Base-by-base conservation (phyloP, 2,113 vertebrate species). In the Thinocorus orbignyianus region DNA sequence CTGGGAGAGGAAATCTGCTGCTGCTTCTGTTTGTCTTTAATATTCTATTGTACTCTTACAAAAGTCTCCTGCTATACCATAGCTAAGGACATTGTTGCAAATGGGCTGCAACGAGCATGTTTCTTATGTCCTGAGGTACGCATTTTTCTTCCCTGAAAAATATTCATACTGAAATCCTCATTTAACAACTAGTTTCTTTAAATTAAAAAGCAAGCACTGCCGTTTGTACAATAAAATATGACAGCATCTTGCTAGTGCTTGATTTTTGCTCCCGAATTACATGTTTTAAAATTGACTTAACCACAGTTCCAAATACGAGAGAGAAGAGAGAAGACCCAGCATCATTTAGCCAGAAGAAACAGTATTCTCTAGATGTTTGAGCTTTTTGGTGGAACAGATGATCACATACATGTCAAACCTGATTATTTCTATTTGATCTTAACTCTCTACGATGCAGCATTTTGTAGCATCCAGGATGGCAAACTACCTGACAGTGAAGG, bases 381-480 rank as follows among this genome's bases (percentile, higher is more conserved):
- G 72, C 14, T 46, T 65, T 83, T 54, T 60, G 58, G n/a, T 57
- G 79, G 31, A 52, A n/a, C 26, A 72, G 48, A 41, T 64, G 55
- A 22, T 20, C 49, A 20, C 33, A 6, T 17, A 2, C 22, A 23
- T 55, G n/a, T 77, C 72, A 58, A 72, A 46, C 20, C 23, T 57
- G 12, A 68, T 55, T 46, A 33, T 20, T 70, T 23, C 28, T 25
- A 1, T 84, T 73, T 26, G 46, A 66, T 58, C 86, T 85, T 55
- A 55, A 85, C 52, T 73, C 52, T 73, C 51, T 55, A 10, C 55
- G n/a, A 61, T 66, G 42, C 88, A 98, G 98, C 76, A 6, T 97
- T 97, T 22, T 99, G 98, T 91, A 95, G 97, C 10, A 49, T 96
- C 51, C 93, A 77, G 37, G 98, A 98, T 61, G 97, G 92, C 6